Conservation (phyloP, 2,113 vertebrate species). For the Rhinoderma darwinii region DNA sequence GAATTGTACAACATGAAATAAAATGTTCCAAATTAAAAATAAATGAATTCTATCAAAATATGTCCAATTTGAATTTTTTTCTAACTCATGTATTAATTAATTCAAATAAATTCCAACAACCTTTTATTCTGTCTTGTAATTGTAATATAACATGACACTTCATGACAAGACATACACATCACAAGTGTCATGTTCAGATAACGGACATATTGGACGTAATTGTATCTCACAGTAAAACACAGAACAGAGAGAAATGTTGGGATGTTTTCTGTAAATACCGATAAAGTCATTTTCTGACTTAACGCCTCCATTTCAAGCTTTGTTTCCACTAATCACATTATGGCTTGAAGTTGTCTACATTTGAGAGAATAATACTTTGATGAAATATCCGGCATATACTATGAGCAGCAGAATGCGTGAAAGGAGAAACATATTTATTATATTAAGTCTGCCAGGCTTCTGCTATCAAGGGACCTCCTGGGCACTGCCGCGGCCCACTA, state of each 20-base stretch:
- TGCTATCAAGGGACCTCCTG: constrained; percentile 86
- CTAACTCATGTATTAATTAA: not conserved
- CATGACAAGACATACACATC: constrained; percentile 9
- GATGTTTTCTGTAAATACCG: constrained; percentile 78
- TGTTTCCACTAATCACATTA: constrained; percentile 97
- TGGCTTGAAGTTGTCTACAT: constrained; percentile 98
- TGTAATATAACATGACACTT: not conserved
- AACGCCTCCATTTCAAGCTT: constrained; percentile 85
- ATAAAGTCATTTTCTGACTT: constrained; percentile 85
- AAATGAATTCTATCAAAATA: not conserved
- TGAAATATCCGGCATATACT: constrained; percentile 91
- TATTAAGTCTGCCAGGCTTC: constrained; percentile 88
- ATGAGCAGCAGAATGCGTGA: constrained; percentile 83
- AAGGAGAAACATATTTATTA: constrained; percentile 93
- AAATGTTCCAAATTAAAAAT: not conserved
- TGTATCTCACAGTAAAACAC: constrained; percentile 40
- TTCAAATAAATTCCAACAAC: not conserved
- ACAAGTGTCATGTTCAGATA: not conserved
- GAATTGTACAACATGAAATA: not conserved
- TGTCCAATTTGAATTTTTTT: not conserved
- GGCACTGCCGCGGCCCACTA: constrained; percentile 87
- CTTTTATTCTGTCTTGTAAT: not conserved
- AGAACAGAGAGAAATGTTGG: constrained; percentile 67
- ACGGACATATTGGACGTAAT: not conserved
- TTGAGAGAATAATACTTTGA: constrained; percentile 99